Conservation (phyloP, 2,888 invertebrate species). For the Thereva nobilitata region DNA sequence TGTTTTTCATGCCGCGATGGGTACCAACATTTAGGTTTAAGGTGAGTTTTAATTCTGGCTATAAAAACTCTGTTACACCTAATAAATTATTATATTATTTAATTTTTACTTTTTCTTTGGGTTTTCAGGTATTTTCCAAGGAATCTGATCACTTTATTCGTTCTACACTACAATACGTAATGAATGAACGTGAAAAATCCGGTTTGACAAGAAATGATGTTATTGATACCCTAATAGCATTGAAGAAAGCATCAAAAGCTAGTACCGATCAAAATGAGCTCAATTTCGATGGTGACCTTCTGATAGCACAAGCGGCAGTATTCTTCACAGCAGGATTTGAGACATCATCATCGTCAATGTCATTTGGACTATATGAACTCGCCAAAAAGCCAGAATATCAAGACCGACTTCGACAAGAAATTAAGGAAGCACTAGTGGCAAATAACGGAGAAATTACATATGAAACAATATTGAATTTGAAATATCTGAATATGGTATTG, state of each 20-base stretch:
- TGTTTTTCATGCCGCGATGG: slow-evolving; percentile 53
- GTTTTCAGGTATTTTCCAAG: slow-evolving; percentile 45
- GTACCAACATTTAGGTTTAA: slow-evolving; percentile 48
- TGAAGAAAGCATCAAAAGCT: slow-evolving; percentile 46
- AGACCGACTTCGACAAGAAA: slow-evolving; percentile 56
- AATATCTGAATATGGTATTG: slow-evolving; percentile 58
- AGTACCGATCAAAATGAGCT: slow-evolving; percentile 30
- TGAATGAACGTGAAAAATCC: slow-evolving; percentile 55
- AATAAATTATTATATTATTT: neutral
- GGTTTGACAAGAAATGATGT: slow-evolving; percentile 53
- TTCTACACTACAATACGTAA: slow-evolving; percentile 54
- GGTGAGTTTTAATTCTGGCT: too few relatives aligned
- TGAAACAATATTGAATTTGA: slow-evolving; percentile 55
- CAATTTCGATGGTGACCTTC: slow-evolving; percentile 52
- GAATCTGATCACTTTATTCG: slow-evolving; percentile 54
- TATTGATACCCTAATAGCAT: slow-evolving; percentile 55
- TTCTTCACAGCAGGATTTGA: slow-evolving; percentile 58
- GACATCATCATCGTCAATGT: slow-evolving; percentile 58
- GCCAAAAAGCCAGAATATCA: slow-evolving; percentile 57
- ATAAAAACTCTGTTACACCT: too few relatives aligned
- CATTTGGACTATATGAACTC: slow-evolving; percentile 58
- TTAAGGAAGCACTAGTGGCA: slow-evolving; percentile 52
- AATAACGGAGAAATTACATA: slow-evolving; percentile 55
- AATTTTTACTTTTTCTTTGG: neutral
- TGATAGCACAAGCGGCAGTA: slow-evolving; percentile 56